These are phyloP conservation scores for Agrenia bidenticulata DNA, from an alignment of 2,888 invertebrate genomes.

Conservation along the genomic window DNA sequence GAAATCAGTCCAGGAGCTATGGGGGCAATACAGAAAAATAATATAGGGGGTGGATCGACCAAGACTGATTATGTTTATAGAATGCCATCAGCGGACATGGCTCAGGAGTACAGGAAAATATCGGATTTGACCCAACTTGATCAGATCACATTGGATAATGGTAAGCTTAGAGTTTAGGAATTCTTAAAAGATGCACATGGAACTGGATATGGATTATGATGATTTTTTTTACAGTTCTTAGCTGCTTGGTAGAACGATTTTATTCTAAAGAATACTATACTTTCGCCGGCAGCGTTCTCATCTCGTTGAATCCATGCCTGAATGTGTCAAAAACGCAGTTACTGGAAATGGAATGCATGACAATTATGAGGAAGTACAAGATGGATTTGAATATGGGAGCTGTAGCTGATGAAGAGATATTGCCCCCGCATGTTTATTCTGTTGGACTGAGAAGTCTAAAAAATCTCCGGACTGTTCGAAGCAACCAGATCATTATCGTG, in stretches of 20 bases:
- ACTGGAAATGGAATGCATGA: background rate
- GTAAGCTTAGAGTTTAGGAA: constrained; percentile 25
- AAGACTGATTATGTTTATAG: too few relatives aligned
- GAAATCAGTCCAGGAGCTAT: background rate
- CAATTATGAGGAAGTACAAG: background rate
- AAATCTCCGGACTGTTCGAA: constrained; percentile 37
- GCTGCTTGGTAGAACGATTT: constrained; percentile 41
- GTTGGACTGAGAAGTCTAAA: constrained; percentile 41
- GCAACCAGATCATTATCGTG: constrained; percentile 46
- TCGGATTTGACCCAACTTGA: constrained; percentile 43
- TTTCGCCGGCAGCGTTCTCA: constrained; percentile 45
- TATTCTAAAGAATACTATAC: constrained; percentile 35
- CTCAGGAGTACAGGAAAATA: constrained; percentile 16
- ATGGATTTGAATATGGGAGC: background rate
- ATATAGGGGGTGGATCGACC: background rate
- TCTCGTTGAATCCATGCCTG: constrained; percentile 46
- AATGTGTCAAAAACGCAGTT: constrained; percentile 25
- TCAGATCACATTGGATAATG: constrained; percentile 46
- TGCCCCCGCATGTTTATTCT: constrained; percentile 43
- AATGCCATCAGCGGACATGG: background rate
- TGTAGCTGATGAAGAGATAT: background rate
- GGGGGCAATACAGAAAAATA: background rate
- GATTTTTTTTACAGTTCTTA: constrained; percentile 33
- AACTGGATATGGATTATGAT: background rate
- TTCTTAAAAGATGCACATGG: background rate